Conservation (phyloP, 1,140 invertebrate genomes). For the Brachionus koreanus region DNA sequence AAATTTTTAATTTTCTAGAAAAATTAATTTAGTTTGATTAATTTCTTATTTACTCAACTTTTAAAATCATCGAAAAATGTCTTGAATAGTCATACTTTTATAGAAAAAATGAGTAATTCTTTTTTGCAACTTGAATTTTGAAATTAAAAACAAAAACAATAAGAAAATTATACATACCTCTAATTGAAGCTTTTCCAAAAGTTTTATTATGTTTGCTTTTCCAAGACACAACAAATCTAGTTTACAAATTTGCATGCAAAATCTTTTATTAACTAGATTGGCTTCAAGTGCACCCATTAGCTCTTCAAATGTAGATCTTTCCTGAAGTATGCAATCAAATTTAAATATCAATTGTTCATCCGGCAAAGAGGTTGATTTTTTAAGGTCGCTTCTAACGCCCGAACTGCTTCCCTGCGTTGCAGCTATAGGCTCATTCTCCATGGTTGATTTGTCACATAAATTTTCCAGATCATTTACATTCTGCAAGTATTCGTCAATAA, state of each 20-base stretch:
- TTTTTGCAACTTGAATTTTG: no score
- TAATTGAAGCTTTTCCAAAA: slow-evolving; percentile 29
- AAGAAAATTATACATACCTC: background rate
- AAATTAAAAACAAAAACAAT: no score
- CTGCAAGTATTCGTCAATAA: slow-evolving; percentile 41
- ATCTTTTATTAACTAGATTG: background rate
- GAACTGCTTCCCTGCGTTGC: background rate
- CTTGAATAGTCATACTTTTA: no score
- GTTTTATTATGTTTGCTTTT: background rate
- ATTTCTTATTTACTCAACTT: no score
- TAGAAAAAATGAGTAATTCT: no score
- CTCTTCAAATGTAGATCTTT: slow-evolving; percentile 23
- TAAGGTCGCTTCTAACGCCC: background rate
- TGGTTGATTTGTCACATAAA: slow-evolving; percentile 34
- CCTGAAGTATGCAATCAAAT: slow-evolving; percentile 43
- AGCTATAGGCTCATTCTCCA: background rate
- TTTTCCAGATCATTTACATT: slow-evolving; percentile 42
- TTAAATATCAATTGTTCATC: slow-evolving; percentile 24
- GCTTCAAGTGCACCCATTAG: slow-evolving; percentile 29
- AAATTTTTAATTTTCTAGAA: no score
- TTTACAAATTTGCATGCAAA: slow-evolving; percentile 40
- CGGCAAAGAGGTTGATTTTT: slow-evolving; percentile 4
- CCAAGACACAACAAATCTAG: slow-evolving; percentile 39
- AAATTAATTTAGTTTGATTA: no score
- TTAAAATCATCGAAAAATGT: no score